Conservation (phyloP, 2,797 vertebrate genomes). For the Oceanodroma leucorhoa region DNA sequence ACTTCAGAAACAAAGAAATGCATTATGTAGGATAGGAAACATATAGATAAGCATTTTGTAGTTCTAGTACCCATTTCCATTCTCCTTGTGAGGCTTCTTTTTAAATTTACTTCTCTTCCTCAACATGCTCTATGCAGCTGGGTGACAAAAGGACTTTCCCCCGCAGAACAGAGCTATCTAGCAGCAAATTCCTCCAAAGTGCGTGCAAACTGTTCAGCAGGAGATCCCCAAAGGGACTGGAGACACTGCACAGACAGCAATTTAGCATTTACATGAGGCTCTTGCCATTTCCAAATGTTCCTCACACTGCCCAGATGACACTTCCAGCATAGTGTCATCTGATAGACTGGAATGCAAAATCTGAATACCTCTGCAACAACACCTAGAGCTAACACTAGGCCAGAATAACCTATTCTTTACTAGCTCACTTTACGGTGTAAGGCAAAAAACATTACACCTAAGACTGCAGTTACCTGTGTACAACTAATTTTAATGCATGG, state of each 20-base stretch:
- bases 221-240: background rate
- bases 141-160: background rate
- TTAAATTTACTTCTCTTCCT: background rate
- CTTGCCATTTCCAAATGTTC: background rate
- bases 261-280: background rate
- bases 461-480: background rate
- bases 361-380: background rate
- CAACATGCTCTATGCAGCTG: background rate
- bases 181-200: background rate
- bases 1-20: background rate
- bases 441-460: background rate
- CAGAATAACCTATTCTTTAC: background rate
- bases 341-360: background rate
- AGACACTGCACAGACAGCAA: background rate
- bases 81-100: background rate
- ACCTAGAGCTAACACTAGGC: background rate
- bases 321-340: background rate
- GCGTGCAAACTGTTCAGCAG: background rate
- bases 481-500: background rate
- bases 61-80: background rate
- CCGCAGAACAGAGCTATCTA: background rate
- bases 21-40: rapidly evolving
- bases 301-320: background rate
- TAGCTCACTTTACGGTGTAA: background rate
- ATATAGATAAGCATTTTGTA: background rate